phyloP scores from a whole-genome alignment of 2,888 invertebrate genomes.

The Cistogaster globosa region DNA sequence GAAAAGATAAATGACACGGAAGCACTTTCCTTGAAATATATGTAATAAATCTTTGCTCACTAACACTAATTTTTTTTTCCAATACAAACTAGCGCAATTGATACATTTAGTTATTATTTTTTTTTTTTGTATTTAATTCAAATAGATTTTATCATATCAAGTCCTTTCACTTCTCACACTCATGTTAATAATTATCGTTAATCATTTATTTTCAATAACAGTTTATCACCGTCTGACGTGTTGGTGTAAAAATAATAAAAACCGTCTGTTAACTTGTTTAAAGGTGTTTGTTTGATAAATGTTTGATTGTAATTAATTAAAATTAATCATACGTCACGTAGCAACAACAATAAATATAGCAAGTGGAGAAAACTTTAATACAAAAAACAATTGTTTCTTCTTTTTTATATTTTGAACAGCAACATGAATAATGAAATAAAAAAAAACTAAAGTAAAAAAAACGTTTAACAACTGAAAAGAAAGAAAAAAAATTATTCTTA shows the following conservation, averaged over 20 bases:
- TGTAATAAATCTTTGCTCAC: too few relatives aligned
- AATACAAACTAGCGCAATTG: too few relatives aligned
- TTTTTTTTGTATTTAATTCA: too few relatives aligned
- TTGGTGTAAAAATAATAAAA: neutral
- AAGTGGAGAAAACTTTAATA: constrained; percentile 9
- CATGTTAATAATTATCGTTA: neutral
- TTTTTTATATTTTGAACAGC: neutral
- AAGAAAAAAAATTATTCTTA: constrained; percentile 5
- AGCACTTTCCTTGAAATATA: too few relatives aligned
- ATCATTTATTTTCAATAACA: constrained; percentile 65
- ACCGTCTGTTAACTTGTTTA: neutral
- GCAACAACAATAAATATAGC: constrained; percentile 50
- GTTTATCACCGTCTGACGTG: too few relatives aligned
- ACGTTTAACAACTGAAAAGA: constrained; percentile 1
- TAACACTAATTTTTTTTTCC: too few relatives aligned
- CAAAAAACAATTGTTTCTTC: neutral
- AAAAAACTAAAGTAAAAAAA: neutral
- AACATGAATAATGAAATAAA: constrained; percentile 24
- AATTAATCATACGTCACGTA: constrained; percentile 76
- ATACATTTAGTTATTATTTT: too few relatives aligned
- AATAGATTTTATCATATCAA: neutral
- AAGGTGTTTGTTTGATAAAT: constrained; percentile 54
- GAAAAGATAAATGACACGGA: too few relatives aligned
- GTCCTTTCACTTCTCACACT: too few relatives aligned
- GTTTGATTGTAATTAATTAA: constrained; percentile 76